Conservation (phyloP, 2,113 vertebrate genomes). For the Brienomyrus brachyistius region DNA sequence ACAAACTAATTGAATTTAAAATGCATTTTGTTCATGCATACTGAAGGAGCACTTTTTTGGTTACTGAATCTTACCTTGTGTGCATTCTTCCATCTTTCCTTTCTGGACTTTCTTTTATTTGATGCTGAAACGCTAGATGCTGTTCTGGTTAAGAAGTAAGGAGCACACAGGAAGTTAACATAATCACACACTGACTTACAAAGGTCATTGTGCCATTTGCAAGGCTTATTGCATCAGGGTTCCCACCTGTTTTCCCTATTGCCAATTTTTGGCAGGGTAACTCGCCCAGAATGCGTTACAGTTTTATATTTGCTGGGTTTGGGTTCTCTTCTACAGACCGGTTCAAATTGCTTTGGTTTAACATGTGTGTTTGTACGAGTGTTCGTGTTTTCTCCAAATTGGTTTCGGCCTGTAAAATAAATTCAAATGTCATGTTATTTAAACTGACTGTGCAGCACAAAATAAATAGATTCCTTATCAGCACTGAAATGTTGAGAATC, state of each 20-base stretch:
- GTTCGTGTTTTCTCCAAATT: constrained; percentile 6
- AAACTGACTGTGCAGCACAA: not conserved
- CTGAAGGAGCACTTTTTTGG: not conserved
- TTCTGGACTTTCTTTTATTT: constrained; percentile 13
- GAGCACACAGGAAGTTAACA: not conserved
- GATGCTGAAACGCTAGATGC: not conserved
- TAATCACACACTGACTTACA: not conserved
- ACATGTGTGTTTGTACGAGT: not conserved
- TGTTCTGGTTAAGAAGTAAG: constrained; percentile 1
- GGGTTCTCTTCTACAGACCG: not conserved
- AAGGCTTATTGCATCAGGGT: not conserved
- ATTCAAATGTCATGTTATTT: not conserved
- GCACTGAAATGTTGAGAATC: not conserved
- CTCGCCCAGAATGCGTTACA: not conserved
- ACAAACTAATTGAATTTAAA: not conserved
- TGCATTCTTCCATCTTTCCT: not conserved
- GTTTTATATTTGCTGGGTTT: not conserved
- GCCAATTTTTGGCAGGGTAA: constrained; percentile 17
- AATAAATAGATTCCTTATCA: not conserved
- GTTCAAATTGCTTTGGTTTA: constrained; percentile 5
- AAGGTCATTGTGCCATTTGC: not conserved
- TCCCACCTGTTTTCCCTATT: constrained; percentile 21
- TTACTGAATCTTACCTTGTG: not conserved
- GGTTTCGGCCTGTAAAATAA: constrained; percentile 6
- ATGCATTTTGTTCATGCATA: not conserved